Percentiles rank a stretch among this genome's conserved stretches.
Evolutionary conservation across 2,888 invertebrate species (phyloP).

Genomic region (Dasypolia templi): DNA sequence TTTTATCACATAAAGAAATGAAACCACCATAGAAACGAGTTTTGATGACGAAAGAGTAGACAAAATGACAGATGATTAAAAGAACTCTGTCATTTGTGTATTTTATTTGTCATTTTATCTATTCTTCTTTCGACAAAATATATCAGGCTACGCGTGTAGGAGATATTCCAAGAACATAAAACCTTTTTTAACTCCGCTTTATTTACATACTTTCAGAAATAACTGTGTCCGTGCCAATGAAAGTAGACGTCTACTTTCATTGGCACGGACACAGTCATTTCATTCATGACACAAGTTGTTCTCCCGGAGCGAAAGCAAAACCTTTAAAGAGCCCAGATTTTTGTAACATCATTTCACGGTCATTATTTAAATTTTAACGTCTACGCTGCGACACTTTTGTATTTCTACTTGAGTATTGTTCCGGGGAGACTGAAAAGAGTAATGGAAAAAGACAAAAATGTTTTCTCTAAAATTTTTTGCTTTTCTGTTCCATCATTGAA

Average conservation of each 20-base stretch:
- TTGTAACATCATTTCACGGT: conserved; percentile 49
- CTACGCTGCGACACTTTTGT: conserved; percentile 44
- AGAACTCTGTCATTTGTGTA: no score
- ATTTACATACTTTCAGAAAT: background rate
- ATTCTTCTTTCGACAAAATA: no score
- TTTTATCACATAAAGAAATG: no score
- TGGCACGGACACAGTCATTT: conserved; percentile 22
- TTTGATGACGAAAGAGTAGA: no score
- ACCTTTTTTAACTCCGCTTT: background rate
- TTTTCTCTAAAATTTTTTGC: conserved; percentile 18
- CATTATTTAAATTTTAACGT: conserved; percentile 61
- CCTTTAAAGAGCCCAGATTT: conserved; percentile 33
- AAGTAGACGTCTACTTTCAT: no score
- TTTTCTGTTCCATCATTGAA: background rate
- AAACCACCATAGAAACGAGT: no score
- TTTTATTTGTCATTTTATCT: no score
- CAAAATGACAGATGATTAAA: no score
- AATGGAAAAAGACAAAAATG: background rate
- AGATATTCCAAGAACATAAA: background rate
- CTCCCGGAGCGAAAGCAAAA: background rate
- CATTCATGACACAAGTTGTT: conserved; percentile 35
- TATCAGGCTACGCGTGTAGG: no score
- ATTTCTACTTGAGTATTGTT: conserved; percentile 44
- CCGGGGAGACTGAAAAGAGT: conserved; percentile 29
- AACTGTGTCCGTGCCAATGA: no score